A percentile compares a stretch with the other conserved stretches of the same genome.
Evolutionary conservation across 2,797 vertebrate genomes (phyloP).

Genomic region (Macropus fuliginosus): DNA sequence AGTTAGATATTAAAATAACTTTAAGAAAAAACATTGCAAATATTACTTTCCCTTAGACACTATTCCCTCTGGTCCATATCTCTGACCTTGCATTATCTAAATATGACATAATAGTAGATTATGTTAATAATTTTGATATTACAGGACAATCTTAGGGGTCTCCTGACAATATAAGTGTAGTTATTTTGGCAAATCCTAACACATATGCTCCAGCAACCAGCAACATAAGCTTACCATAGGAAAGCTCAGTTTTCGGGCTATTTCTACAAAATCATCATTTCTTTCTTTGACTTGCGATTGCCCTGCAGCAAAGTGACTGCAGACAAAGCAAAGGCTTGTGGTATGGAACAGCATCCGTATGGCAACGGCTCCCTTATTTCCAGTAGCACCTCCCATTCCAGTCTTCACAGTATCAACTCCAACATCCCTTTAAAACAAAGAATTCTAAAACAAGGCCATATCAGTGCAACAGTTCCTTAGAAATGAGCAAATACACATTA

Average conservation of each 20-base stretch:
- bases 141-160: background rate
- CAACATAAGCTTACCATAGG: slow-evolving; percentile 92
- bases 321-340: slow-evolving; percentile 98
- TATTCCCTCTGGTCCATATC: background rate
- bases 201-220: background rate
- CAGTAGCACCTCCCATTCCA: slow-evolving; percentile 98
- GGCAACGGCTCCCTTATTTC: slow-evolving; percentile 98
- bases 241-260: slow-evolving; percentile 94
- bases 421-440: slow-evolving; percentile 90
- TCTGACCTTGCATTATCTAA: background rate
- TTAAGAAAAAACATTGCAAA: background rate
- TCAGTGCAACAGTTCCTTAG: background rate
- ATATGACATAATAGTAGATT: background rate
- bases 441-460: slow-evolving; percentile 4
- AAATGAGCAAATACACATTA: background rate
- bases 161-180: background rate
- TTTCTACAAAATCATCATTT: slow-evolving; percentile 97
- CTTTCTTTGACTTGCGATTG: slow-evolving; percentile 99
- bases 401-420: slow-evolving; percentile 99
- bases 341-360: slow-evolving; percentile 98
- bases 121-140: background rate
- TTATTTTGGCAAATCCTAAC: background rate
- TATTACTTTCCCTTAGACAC: background rate
- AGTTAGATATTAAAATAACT: background rate
- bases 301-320: slow-evolving; percentile 98